A percentile compares a stretch with the other conserved stretches of the same genome.
phyloP scores from a whole-genome alignment of 2,888 invertebrate species.

The Allacma fusca region DNA sequence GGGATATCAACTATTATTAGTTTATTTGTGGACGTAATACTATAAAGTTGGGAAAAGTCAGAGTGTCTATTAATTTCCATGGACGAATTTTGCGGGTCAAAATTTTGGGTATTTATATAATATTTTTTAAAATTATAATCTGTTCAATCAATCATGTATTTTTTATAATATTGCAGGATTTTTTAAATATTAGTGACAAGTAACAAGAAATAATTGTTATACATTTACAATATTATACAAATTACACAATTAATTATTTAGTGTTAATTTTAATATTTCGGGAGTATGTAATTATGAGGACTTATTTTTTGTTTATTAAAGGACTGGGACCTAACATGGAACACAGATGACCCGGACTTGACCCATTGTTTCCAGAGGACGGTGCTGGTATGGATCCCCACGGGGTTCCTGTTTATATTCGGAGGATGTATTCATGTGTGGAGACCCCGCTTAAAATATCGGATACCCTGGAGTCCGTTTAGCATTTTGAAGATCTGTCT shows the following conservation, averaged over 20 bases:
- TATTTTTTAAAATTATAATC: no score
- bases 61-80: no score
- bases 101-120: constrained; percentile 49
- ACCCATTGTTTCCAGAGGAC: constrained; percentile 93
- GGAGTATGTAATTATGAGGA: constrained; percentile 81
- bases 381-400: constrained; percentile 87
- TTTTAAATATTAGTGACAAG: constrained; percentile 2
- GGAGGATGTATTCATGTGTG: constrained; percentile 75
- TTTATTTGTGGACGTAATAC: no score
- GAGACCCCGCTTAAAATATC: constrained; percentile 66
- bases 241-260: not conserved
- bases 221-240: no score
- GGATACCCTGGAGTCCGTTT: constrained; percentile 58
- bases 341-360: constrained; percentile 79
- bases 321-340: constrained; percentile 70
- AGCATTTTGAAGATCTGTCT: constrained; percentile 57
- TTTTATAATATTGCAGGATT: not conserved
- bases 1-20: no score
- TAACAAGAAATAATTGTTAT: no score
- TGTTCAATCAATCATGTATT: not conserved
- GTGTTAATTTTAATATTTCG: constrained; percentile 63
- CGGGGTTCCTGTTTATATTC: constrained; percentile 81
- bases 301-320: constrained; percentile 77
- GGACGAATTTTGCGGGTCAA: constrained; percentile 46
- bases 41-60: no score